phyloP scores from a whole-genome alignment of 2,888 invertebrate genomes.

The Agonopterix subpropinquella region DNA sequence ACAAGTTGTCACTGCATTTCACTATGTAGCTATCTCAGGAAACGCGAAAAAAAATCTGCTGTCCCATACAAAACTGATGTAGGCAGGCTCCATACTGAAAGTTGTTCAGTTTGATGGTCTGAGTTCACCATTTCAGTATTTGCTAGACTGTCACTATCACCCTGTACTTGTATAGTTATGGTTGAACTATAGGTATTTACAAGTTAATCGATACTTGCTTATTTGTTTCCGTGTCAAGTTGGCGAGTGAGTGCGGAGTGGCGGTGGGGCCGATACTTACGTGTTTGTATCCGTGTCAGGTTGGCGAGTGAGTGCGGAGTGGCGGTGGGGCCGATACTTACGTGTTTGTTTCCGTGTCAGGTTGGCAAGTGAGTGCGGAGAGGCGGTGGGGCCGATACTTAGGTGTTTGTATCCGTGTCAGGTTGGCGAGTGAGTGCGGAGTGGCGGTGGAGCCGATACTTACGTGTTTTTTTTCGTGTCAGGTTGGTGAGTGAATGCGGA shows the following conservation, averaged over 20 bases:
- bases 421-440: slow-evolving; percentile 46
- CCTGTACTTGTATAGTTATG: too few species aligned
- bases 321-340: slow-evolving; percentile 30
- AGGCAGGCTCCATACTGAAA: too few species aligned
- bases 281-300: slow-evolving; percentile 40
- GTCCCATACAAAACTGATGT: too few species aligned
- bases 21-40: too few species aligned
- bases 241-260: slow-evolving; percentile 41
- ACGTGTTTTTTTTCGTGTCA: slow-evolving; percentile 30
- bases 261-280: slow-evolving; percentile 29
- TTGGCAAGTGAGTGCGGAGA: slow-evolving; percentile 44
- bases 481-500: slow-evolving; percentile 48
- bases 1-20: too few species aligned
- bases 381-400: slow-evolving; percentile 34
- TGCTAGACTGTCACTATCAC: too few species aligned
- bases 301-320: slow-evolving; percentile 42
- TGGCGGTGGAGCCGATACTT: slow-evolving; percentile 32
- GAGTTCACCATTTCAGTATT: too few species aligned
- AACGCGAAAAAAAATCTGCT: too few species aligned
- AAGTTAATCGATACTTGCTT: neutral
- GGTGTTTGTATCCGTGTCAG: slow-evolving; percentile 32
- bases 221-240: slow-evolving; percentile 40
- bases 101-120: too few species aligned
- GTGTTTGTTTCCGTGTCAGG: slow-evolving; percentile 36
- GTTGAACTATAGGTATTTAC: too few species aligned